Conservation (phyloP, 2,797 vertebrate species). For the Tarsius wallacei region DNA sequence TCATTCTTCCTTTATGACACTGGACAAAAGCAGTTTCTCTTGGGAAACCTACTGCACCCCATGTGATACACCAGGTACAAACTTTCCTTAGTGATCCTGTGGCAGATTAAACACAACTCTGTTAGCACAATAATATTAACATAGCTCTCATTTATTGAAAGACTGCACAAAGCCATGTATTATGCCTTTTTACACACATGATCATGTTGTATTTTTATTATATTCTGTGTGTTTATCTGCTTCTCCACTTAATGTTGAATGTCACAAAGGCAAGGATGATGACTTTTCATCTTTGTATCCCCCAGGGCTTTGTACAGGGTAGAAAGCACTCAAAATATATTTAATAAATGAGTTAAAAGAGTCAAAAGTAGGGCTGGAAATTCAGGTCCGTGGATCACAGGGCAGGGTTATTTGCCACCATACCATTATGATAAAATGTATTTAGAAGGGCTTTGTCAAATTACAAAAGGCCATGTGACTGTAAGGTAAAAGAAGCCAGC, state of each 20-base stretch:
- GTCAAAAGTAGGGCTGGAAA: slow-evolving; percentile 49
- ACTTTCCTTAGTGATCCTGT: background rate
- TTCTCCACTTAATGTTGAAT: slow-evolving; percentile 59
- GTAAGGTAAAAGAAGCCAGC: background rate
- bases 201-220: slow-evolving; percentile 41
- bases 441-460: slow-evolving; percentile 16
- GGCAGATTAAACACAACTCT: background rate
- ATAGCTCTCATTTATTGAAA: background rate
- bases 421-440: slow-evolving; percentile 39
- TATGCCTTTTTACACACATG: background rate
- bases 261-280: slow-evolving; percentile 55
- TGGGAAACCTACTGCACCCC: background rate
- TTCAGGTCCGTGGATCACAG: background rate
- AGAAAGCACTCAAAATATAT: slow-evolving; percentile 70
- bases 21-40: background rate
- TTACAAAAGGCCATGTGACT: background rate
- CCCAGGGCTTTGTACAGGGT: slow-evolving; percentile 49
- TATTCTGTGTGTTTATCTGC: slow-evolving; percentile 35
- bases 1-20: background rate
- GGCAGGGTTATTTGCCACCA: background rate
- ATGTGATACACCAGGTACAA: background rate
- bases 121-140: background rate
- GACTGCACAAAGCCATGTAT: background rate
- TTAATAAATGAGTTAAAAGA: slow-evolving; percentile 71
- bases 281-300: slow-evolving; percentile 60